Evolutionary conservation across 2,888 invertebrate genomes (phyloP), one percentile per base, ranked within the genome.

Genomic region (Coenonympha glycerion): DNA sequence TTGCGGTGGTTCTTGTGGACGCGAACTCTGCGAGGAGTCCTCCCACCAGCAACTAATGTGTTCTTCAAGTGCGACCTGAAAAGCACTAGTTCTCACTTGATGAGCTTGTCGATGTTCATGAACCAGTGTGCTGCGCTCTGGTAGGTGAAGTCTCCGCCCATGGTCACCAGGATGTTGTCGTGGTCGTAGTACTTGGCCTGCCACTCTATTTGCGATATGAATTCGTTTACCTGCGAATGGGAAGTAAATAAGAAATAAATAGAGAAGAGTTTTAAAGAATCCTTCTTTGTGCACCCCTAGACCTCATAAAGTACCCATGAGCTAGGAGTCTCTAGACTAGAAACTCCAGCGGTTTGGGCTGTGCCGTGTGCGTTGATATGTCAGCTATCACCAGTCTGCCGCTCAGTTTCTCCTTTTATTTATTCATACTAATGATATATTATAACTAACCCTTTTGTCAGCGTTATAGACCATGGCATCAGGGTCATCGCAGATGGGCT

Each of bases 101-200:
- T 96, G 22, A 97, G 84, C 73, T 93, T 94, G 70, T 97, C 96
- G 80, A 96, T 86, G 69, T 96, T 96, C 72, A 91, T 91, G 73
- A 90, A 97, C 91, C 94, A 95, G 65, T 90, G 89, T 60, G 91
- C 89, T 0, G 96, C 96, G 66, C 93, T 91, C 76, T 93, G 93
- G 76, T 94, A 97, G 13, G 93, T 93, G 73, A 97, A 97, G 84
- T 97, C 97, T 46, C 93, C 93, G 0, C 97, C 97, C 96, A 97
- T 96, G 0, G 96, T 94, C 58, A 97, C 87, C 71, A 95, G 89
- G 1, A 96, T 89, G 67, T 96, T 93, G 68, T 94, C 92, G 15
- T 95, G 93, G 46, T 90, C 89, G 70, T 92, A 94, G 58, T 88
- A 87, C 33, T 85, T 79, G 0, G 92, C 89, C 87, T 95, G 92